Evolutionary conservation across 2,797 vertebrate species (phyloP).

Genomic region (Leuciscus waleckii): DNA sequence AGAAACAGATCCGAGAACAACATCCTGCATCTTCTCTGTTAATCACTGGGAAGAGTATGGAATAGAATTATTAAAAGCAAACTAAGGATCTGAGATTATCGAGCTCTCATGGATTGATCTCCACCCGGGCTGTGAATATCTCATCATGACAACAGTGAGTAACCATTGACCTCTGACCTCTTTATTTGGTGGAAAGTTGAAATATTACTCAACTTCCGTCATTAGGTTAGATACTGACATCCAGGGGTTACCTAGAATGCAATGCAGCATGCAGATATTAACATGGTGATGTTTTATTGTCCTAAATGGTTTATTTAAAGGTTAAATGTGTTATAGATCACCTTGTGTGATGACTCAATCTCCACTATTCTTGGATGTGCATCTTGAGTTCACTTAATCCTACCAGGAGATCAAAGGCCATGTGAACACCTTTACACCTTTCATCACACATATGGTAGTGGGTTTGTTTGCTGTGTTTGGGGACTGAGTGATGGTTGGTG

Average conservation of each 20-base stretch:
- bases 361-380: background rate
- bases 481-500: conserved; percentile 27
- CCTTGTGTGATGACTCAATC: background rate
- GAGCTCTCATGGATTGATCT: conserved; percentile 25
- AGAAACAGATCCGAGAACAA: conserved; percentile 18
- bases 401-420: conserved; percentile 21
- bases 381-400: background rate
- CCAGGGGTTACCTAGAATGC: background rate
- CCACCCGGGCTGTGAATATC: background rate
- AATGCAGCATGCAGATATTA: background rate
- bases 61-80: conserved; percentile 3
- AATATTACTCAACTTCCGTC: background rate
- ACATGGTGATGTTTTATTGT: background rate
- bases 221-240: background rate
- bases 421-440: conserved; percentile 1
- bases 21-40: background rate
- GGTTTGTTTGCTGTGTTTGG: conserved; percentile 33
- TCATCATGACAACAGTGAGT: conserved; percentile 49
- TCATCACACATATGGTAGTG: conserved; percentile 21
- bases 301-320: background rate
- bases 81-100: background rate
- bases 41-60: background rate
- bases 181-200: background rate
- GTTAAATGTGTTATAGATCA: background rate
- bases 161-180: conserved; percentile 14